These are phyloP conservation scores for Aegypius monachus DNA, from an alignment of 2,113 vertebrate species.

Conservation along the genomic window DNA sequence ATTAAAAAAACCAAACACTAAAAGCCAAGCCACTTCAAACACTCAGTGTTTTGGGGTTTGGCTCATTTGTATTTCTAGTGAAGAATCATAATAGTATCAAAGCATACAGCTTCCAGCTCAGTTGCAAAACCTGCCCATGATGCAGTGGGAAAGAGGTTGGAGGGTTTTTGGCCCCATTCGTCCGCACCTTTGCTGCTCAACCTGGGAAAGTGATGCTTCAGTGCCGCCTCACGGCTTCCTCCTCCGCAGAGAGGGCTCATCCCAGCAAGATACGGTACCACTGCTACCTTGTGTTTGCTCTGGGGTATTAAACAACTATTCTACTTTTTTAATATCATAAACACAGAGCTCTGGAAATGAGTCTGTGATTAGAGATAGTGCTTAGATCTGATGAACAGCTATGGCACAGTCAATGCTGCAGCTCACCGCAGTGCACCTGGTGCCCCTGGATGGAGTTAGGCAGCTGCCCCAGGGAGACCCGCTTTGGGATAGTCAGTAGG, in stretches of 20 bases:
- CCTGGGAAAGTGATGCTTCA: not conserved
- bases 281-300: not conserved
- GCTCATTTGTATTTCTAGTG: not conserved
- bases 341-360: not conserved
- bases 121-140: not conserved
- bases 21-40: not conserved
- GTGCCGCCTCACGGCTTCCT: not conserved
- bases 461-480: rapidly evolving
- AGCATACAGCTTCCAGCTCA: not conserved
- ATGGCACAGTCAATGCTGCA: not conserved
- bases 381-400: not conserved
- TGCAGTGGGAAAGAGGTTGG: not conserved
- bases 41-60: not conserved
- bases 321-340: not conserved
- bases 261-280: not conserved
- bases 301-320: not conserved
- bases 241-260: not conserved
- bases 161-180: not conserved
- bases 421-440: not conserved
- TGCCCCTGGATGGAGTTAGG: not conserved
- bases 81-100: not conserved
- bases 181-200: not conserved
- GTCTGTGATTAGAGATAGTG: not conserved
- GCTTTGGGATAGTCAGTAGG: not conserved
- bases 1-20: not conserved